Conservation (phyloP, 2,797 vertebrate genomes). For the Enteromius anoplus region DNA sequence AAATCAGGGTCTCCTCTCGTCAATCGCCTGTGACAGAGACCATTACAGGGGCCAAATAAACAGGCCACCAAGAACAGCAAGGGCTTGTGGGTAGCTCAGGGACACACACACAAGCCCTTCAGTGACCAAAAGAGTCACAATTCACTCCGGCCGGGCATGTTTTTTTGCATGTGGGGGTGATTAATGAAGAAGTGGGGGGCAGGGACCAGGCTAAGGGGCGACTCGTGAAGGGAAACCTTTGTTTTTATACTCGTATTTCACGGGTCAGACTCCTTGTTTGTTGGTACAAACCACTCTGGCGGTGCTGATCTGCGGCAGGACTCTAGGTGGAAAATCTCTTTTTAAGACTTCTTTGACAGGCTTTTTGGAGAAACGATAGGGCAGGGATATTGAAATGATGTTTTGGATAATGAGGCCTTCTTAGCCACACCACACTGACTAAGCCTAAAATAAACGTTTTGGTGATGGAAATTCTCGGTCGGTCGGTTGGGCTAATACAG, state of each 20-base stretch:
- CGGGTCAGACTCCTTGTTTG: conserved; percentile 71
- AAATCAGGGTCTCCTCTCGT: conserved; percentile 72
- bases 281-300: conserved; percentile 69
- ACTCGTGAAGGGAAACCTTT: conserved; percentile 69
- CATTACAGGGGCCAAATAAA: conserved; percentile 74
- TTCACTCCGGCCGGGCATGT: conserved; percentile 64
- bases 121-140: conserved; percentile 64
- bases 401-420: conserved; percentile 68
- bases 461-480: conserved; percentile 49
- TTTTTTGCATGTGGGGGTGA: conserved; percentile 66
- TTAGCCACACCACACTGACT: conserved; percentile 31
- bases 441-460: conserved; percentile 41
- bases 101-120: conserved; percentile 56
- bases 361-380: conserved; percentile 42
- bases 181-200: conserved; percentile 68
- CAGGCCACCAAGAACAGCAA: conserved; percentile 60
- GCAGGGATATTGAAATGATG: conserved; percentile 53
- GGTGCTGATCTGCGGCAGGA: conserved; percentile 65
- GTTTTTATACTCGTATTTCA: conserved; percentile 76
- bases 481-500: conserved; percentile 9
- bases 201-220: conserved; percentile 44
- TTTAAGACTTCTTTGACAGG: conserved; percentile 47
- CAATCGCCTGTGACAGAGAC: conserved; percentile 74
- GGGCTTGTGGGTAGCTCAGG: conserved; percentile 70
- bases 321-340: conserved; percentile 58